A percentile compares a stretch with the other conserved stretches of the same genome.
Conservation (phyloP, 2,888 invertebrate genomes). For the Drosophila subsilvestris region DNA sequence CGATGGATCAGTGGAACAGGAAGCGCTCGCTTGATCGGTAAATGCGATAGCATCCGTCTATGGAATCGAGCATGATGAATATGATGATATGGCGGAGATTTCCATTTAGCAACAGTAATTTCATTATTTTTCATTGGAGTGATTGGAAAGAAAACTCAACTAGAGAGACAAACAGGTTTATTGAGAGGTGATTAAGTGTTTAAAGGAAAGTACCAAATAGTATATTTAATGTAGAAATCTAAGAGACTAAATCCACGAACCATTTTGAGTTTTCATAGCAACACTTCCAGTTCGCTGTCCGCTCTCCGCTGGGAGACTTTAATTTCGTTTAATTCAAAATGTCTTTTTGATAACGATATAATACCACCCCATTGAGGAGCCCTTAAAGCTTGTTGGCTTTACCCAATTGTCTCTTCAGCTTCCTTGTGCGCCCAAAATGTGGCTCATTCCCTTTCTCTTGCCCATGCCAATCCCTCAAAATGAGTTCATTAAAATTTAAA, state of each 20-base stretch:
- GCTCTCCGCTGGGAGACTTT: too few relatives aligned
- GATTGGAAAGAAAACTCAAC: too few relatives aligned
- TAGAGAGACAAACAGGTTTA: too few relatives aligned
- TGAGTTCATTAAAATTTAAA: conserved; percentile 54
- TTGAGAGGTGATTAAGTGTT: too few relatives aligned
- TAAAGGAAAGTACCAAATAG: too few relatives aligned
- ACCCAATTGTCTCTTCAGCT: conserved; percentile 17
- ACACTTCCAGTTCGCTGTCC: too few relatives aligned
- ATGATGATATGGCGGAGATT: conserved; percentile 8
- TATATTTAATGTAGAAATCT: not conserved
- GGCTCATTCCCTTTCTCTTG: conserved; percentile 5
- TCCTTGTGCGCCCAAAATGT: conserved; percentile 5
- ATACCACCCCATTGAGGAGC: not conserved
- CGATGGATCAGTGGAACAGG: conserved; percentile 30
- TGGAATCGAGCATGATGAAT: conserved; percentile 30
- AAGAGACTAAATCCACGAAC: too few relatives aligned
- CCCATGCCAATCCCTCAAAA: conserved; percentile 32
- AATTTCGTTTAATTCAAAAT: not conserved
- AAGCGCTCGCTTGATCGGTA: conserved; percentile 22
- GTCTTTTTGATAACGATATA: not conserved
- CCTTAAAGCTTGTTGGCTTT: not conserved
- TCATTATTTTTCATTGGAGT: conserved; percentile 13
- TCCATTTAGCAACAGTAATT: conserved; percentile 12
- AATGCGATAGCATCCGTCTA: conserved; percentile 19
- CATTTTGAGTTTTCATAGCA: not conserved